A percentile compares a stretch with the other conserved stretches of the same genome.
phyloP scores from a whole-genome alignment of 2,113 vertebrate species.

The Rallus limicola region DNA sequence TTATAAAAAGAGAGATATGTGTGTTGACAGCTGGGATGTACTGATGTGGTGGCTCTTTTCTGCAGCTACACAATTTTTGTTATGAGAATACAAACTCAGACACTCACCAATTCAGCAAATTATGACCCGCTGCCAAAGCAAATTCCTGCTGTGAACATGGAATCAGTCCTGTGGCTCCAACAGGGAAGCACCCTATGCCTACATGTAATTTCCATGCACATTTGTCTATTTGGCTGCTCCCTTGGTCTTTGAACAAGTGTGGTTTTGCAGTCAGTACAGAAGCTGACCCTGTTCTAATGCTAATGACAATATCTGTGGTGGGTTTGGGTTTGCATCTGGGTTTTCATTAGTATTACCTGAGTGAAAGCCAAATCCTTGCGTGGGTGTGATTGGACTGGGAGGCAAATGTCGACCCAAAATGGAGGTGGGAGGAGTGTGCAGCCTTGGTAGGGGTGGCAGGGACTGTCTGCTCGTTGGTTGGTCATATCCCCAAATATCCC shows the following conservation, averaged over 20 bases:
- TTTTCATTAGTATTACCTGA: background rate
- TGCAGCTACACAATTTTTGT: constrained; percentile 17
- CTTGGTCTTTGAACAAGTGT: constrained; percentile 30
- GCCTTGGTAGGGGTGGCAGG: background rate
- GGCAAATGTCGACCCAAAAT: background rate
- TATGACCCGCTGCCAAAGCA: constrained; percentile 35
- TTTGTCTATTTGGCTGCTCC: constrained; percentile 19
- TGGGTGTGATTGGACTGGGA: background rate
- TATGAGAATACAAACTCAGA: constrained; percentile 3
- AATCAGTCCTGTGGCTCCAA: constrained; percentile 9
- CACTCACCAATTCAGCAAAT: constrained; percentile 23
- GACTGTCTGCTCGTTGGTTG: accelerated
- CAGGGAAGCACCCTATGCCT: background rate
- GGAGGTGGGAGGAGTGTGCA: background rate
- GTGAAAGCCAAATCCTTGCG: background rate
- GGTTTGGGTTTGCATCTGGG: background rate
- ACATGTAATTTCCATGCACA: constrained; percentile 46
- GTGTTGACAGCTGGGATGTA: background rate
- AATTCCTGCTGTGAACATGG: constrained; percentile 54
- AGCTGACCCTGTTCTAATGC: background rate
- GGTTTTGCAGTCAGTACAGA: background rate
- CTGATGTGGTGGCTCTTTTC: background rate
- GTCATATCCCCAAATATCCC: background rate
- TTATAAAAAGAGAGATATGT: background rate
- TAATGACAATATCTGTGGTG: background rate